Percentiles rank a stretch among this genome's conserved stretches.
These are phyloP conservation scores for Parnassius glacialis DNA, from an alignment of 2,888 invertebrate species.

Conservation along the genomic window DNA sequence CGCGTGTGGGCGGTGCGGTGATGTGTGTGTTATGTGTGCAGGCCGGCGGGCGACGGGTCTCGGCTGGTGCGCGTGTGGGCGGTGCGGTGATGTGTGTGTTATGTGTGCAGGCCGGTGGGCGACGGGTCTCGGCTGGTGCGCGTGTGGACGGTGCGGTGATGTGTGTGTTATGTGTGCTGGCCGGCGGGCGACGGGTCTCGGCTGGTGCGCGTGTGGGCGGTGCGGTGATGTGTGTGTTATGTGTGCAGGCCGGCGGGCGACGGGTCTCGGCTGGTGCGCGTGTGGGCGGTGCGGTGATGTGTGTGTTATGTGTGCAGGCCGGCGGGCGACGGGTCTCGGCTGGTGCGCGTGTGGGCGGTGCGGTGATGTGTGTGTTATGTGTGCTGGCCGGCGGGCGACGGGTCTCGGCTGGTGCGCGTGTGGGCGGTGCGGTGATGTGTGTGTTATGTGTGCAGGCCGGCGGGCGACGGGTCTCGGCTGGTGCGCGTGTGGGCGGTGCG, in stretches of 20 bases:
- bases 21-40: no score
- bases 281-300: no score
- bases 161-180: no score
- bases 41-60: conserved; percentile 31
- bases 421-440: conserved; percentile 27
- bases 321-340: no score
- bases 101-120: conserved; percentile 23
- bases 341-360: no score
- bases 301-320: no score
- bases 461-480: conserved; percentile 28
- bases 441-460: conserved; percentile 13
- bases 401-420: conserved; percentile 28
- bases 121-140: conserved; percentile 19
- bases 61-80: conserved; percentile 29
- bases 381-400: conserved; percentile 32
- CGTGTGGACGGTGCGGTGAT: conserved; percentile 22
- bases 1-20: conserved; percentile 30
- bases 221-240: conserved; percentile 12
- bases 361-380: no score
- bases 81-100: conserved; percentile 21
- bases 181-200: no score
- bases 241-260: no score
- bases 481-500: conserved; percentile 31
- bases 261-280: no score
- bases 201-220: neutral